Evolutionary conservation across 2,888 invertebrate genomes (phyloP), one percentile per base, ranked within the genome.

Genomic region (Caenorhabditis macrosperma): DNA sequence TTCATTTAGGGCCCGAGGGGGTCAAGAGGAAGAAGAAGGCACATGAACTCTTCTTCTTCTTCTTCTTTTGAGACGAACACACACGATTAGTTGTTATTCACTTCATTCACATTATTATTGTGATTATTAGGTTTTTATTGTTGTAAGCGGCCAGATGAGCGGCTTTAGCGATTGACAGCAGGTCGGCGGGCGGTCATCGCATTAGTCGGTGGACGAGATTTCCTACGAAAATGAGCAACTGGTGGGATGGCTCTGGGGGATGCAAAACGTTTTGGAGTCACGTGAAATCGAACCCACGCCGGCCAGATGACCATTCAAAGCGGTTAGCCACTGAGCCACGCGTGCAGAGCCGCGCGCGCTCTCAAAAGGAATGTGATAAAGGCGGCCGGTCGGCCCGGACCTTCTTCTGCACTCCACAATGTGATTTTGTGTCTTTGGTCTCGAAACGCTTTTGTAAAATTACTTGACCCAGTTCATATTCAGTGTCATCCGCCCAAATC

Each of bases 91-190:
- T 28, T 26, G 4, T 52, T 12, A 6, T 28, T 26, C 26, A 5
- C 12, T 5, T 52, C n/a, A 26, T n/a, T 46, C 26, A n/a, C 57
- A 57, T 52, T 69, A 52, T 52, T 69, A 60, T 28, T 68, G 28
- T 48, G 57, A 55, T 68, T 68, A 68, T 57, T 66, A 66, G 50
- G 60, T 59, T 71, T 71, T 71, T 61, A 71, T 71, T 71, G 71
- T 71, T 61, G 54, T 61, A 44, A 24, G 59, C 46, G 17, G 46
- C 60, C 26, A 28, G 38, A 44, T 46, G 48, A 54, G 28, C 35
- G 38, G 52, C 15, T 28, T 24, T 10, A 48, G n/a, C 24, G 33
- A 7, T 17, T 55, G 33, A 26, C n/a, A 60, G 48, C 69, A 69
- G 69, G 60, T 69, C 60, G 52, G n/a, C 22, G 20, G 20, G 15